Evolutionary conservation across 2,113 vertebrate species (phyloP).

Genomic region (Eptesicus fuscus): DNA sequence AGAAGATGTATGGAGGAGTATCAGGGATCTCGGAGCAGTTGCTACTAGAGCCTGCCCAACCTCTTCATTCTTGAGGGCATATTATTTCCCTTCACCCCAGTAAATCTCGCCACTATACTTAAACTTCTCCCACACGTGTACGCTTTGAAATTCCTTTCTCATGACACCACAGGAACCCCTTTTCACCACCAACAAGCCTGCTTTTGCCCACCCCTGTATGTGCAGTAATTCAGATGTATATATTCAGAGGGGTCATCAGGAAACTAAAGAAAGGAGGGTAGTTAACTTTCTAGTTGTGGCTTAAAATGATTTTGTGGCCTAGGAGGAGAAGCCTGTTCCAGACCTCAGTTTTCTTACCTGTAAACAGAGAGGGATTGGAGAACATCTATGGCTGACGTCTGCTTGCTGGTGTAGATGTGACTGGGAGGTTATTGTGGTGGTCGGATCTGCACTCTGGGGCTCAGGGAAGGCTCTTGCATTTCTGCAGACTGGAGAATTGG

Average conservation of each 20-base stretch:
- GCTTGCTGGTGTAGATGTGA: not conserved
- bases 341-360: not conserved
- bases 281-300: not conserved
- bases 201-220: not conserved
- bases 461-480: not conserved
- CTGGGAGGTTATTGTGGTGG: not conserved
- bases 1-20: not conserved
- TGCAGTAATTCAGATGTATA: not conserved
- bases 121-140: not conserved
- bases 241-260: not conserved
- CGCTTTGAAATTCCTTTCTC: not conserved
- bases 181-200: not conserved
- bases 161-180: too few species aligned
- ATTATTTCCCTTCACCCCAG: not conserved
- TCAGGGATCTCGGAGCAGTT: not conserved
- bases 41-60: not conserved
- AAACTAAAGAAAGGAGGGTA: not conserved
- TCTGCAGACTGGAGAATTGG: not conserved
- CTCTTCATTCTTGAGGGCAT: not conserved
- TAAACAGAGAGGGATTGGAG: not conserved
- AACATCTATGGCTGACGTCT: not conserved
- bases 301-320: constrained; percentile 9
- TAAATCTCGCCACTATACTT: not conserved
- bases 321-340: not conserved
- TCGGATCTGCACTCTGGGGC: not conserved